These are phyloP conservation scores for Sarcophaga rosellei DNA, from an alignment of 2,888 invertebrate genomes.

Conservation along the genomic window DNA sequence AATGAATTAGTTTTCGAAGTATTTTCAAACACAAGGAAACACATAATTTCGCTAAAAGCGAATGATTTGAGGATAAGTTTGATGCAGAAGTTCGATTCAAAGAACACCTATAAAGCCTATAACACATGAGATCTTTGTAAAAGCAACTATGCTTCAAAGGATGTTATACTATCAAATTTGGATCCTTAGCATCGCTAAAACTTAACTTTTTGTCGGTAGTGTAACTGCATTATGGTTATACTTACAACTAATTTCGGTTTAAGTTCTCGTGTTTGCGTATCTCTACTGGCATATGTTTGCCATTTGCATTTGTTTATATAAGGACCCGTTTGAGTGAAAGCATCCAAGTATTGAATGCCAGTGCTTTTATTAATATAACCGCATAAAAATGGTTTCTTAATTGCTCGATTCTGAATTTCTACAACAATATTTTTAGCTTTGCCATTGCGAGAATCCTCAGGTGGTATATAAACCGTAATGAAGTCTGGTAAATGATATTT, in stretches of 20 bases:
- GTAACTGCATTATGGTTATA: neutral
- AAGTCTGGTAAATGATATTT: slow-evolving; percentile 82
- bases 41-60: too few species aligned
- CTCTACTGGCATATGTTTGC: slow-evolving; percentile 80
- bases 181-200: too few species aligned
- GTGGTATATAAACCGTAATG: slow-evolving; percentile 82
- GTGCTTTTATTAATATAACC: slow-evolving; percentile 89
- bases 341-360: slow-evolving; percentile 89
- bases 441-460: slow-evolving; percentile 79
- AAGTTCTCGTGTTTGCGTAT: slow-evolving; percentile 85
- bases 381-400: slow-evolving; percentile 88
- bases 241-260: slow-evolving; percentile 80
- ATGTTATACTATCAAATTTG: too few species aligned
- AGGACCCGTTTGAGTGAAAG: slow-evolving; percentile 88
- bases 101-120: too few species aligned
- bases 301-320: slow-evolving; percentile 76
- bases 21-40: too few species aligned
- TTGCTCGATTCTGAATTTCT: slow-evolving; percentile 84
- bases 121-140: too few species aligned
- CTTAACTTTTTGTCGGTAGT: too few species aligned
- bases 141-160: too few species aligned
- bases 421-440: slow-evolving; percentile 82
- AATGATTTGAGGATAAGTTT: too few species aligned
- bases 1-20: too few species aligned
- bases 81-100: too few species aligned